Evolutionary conservation across 1,140 invertebrate species (phyloP), one percentile per base, ranked within the genome.

Genomic region (Venturia canescens): DNA sequence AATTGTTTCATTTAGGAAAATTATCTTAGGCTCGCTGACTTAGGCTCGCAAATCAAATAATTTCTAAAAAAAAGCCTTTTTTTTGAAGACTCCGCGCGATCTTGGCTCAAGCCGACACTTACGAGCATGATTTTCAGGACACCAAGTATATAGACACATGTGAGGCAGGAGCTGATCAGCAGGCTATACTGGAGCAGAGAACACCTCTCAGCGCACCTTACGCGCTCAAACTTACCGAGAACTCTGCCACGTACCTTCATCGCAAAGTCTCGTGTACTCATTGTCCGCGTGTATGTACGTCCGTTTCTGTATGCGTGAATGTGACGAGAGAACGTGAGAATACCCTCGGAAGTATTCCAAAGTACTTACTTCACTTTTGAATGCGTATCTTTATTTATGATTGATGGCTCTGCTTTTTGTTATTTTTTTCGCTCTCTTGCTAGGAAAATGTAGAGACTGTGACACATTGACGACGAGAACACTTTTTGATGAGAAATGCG

Each of bases 311-410:
- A 26, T 26, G 23, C 21, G 23, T 63, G 21, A 23, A 26, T 63
- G 23, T 63, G 60, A 26, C 60, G 21, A 63, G 60, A 26, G 60
- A 63, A 63, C 60, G 60, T 63, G 60, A 63, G 60, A 63, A 63
- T 63, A 63, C n/a, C 23, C 60, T 63, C 60, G 23, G 23, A 63
- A 63, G 60, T 63, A 63, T 63, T 23, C 60, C 60, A 63, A 63
- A 27, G 60, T 63, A 63, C 60, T 63, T 63, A 63, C 60, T 63
- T 63, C 23, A 63, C 23, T 63, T 63, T 63, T 63, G 60, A 63
- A 63, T 63, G 60, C 23, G 60, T 63, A 63, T 63, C 60, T 63
- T 63, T 63, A 63, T 63, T 63, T 63, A 63, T 63, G 60, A 63
- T 63, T 21, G 60, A 63, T 63, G 60, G 60, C 21, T 9, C n/a